Base-by-base conservation (phyloP, 2,888 invertebrate genomes). In the Latrodectus elegans region DNA sequence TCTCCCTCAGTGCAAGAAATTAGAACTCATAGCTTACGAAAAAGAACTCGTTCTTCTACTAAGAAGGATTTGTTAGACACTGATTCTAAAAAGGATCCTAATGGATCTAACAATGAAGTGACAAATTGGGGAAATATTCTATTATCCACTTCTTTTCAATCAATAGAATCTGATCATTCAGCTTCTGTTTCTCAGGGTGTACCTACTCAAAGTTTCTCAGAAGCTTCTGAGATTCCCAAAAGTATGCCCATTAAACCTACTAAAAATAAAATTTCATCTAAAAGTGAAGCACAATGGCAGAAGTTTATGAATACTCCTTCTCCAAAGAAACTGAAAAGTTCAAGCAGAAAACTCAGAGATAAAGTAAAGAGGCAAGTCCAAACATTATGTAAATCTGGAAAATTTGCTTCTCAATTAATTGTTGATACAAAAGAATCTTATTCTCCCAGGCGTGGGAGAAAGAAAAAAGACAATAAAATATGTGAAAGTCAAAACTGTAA, bases 331-430 rank as follows among this genome's bases (percentile, higher is more conserved):
- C 38, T 60, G n/a, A 60, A 60, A 60, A 11, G 60, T n/a, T 15
- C n/a, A 60, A n/a, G n/a, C 12, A 60, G 55, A 11, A 68, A 81
- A 68, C n/a, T 74, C 15, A 26, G 74, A 26, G 17, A 67, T 15
- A 81, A 81, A 26, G 74, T 74, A n/a, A 81, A 81, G 26, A 74
- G 67, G 12, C 74, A 74, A n/a, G 26, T 73, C 12, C 14, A 17
- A 38, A 51, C 64, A 67, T 22, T 81, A n/a, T 26, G 65, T n/a
- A 81, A 81, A 11, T 81, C 74, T 53, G 53, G 67, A 74, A 81
- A 70, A 3, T 79, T 79, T 55, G 55, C 17, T 17, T 22, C 11
- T 14, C 55, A 6, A 17, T 15, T 74, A 12, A 15, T 11, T 12
- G 12, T n/a, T 60, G 12, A 12, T 12, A 60, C 60, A n/a, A 60